These are phyloP conservation scores for Formica exsecta DNA, from an alignment of 1,140 invertebrate genomes.

Conservation along the genomic window DNA sequence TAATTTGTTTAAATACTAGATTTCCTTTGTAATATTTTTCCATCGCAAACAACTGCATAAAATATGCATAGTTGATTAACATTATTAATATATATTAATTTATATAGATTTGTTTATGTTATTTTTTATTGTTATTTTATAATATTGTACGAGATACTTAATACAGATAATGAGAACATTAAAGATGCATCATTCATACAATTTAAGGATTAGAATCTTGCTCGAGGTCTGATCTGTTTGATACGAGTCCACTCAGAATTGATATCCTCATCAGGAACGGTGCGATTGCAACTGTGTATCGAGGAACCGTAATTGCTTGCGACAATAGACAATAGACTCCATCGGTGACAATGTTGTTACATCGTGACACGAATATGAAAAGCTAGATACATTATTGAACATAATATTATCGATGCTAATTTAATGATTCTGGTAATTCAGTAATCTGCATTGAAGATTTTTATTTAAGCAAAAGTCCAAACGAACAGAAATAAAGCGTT, in stretches of 20 bases:
- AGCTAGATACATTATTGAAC: not conserved
- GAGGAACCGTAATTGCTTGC: constrained; percentile 64
- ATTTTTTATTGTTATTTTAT: not conserved
- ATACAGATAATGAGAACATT: not conserved
- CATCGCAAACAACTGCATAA: not conserved
- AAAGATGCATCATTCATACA: not conserved
- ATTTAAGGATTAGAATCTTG: constrained; percentile 29
- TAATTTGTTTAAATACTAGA: not conserved
- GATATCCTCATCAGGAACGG: constrained; percentile 59
- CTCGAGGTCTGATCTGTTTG: constrained; percentile 35
- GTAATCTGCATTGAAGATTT: not conserved
- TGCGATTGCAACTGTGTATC: constrained; percentile 72
- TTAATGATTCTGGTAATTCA: constrained; percentile 23
- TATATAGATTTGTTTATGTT: not conserved
- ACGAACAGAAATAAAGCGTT: not conserved
- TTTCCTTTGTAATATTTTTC: not conserved
- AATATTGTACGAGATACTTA: not conserved
- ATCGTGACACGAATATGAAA: constrained; percentile 14
- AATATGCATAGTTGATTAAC: not conserved
- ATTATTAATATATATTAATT: not conserved
- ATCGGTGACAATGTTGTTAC: constrained; percentile 11
- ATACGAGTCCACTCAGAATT: constrained; percentile 49
- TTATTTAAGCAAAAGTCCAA: not conserved
- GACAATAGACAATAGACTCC: constrained; percentile 67
- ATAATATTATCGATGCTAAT: not conserved